Evolutionary conservation across 1,140 invertebrate genomes (phyloP), one percentile per base, ranked within the genome.

Genomic region (Magallana ariakensis): DNA sequence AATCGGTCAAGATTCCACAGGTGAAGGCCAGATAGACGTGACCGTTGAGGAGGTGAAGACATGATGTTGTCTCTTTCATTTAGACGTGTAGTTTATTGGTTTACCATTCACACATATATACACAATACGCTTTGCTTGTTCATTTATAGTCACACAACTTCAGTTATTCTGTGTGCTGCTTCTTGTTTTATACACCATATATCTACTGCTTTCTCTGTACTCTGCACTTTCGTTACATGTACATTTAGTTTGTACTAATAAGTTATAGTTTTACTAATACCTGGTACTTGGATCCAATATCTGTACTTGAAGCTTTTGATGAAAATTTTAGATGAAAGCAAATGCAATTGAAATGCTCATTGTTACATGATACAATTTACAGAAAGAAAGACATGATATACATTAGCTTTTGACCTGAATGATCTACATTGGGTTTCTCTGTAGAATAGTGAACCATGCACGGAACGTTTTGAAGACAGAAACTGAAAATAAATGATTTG

Each of bases 1-100:
- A 55, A 85, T 93, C 11, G 89, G 88, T 90, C 88, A 87, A 81
- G 92, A 91, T 70, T 91, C 92, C 86, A 88, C 90, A 82, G 88
- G 89, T 84, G 92, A 91, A 58, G 90, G 85, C n/a, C 86, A 80
- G 70, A 90, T 87, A 89, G 89, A 83, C 87, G 75, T 54, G 83
- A 53, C 81, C 66, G 85, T 33, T 55, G 83, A 70, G 62, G 87
- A 87, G 88, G 90, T 89, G 87, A 88, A 90, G 84, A 90, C 75
- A 87, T 75, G 81, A 87, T 87, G 87, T 91, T 80, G 84, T 86
- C n/a, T 26, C 58, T 80, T 58, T 87, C 15, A 87, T 46, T 56
- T 75, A 54, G 70, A 75, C 13, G 19, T 33, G 54, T 75, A 54
- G 54, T 53, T 57, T n/a, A 54, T 22, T 75, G 16, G n/a, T 19